Evolutionary conservation across 2,797 vertebrate genomes (phyloP).

Genomic region (Linurgus olivaceus): DNA sequence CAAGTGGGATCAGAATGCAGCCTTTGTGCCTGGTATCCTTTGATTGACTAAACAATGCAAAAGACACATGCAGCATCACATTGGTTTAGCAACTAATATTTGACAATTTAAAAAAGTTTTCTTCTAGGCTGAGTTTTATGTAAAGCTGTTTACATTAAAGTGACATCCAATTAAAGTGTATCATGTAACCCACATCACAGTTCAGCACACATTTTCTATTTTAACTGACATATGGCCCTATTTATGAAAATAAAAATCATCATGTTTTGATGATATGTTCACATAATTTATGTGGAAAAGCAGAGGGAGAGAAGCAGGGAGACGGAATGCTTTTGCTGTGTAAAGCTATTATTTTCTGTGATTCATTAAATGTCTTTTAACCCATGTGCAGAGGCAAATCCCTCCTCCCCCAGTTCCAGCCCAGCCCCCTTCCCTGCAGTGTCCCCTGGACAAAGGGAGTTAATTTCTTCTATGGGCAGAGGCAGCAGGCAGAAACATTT

Average conservation of each 20-base stretch:
- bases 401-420: background rate
- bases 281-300: conserved; percentile 73
- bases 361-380: conserved; percentile 72
- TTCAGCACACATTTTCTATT: conserved; percentile 68
- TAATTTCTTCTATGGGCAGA: background rate
- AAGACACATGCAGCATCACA: conserved; percentile 10
- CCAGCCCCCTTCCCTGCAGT: background rate
- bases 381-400: conserved; percentile 6
- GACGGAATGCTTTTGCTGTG: conserved; percentile 67
- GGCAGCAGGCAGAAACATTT: background rate
- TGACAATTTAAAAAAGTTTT: conserved; percentile 54
- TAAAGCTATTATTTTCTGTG: conserved; percentile 69
- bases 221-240: conserved; percentile 72
- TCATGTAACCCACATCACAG: conserved; percentile 73
- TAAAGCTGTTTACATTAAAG: conserved; percentile 74
- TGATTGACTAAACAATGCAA: conserved; percentile 32
- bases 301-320: conserved; percentile 37
- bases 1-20: background rate
- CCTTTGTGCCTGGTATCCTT: background rate
- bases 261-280: conserved; percentile 75
- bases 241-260: conserved; percentile 76
- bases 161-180: conserved; percentile 73
- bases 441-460: background rate
- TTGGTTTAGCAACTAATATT: conserved; percentile 60
- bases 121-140: conserved; percentile 63